Base-by-base conservation (phyloP, 2,113 vertebrate species). In the Saimiri boliviensis region DNA sequence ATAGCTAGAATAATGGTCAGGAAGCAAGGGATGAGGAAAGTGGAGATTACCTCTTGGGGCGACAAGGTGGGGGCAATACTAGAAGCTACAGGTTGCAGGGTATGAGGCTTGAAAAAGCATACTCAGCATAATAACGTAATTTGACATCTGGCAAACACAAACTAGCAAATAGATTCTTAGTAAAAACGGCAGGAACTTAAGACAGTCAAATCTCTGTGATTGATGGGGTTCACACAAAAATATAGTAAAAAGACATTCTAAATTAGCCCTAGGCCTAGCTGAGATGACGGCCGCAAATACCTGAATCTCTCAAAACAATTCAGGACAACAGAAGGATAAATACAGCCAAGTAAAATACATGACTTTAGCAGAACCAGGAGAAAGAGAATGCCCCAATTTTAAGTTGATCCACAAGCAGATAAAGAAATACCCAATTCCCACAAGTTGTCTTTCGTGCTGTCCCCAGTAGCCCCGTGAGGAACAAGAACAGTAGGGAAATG, bases 41-140 rank as follows among this genome's bases (percentile, higher is more conserved):
- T n/a, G 56, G 21, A 63, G 32, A 20, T 54, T 56, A 19, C 74
- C 10, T 68, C 40, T 30, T 70, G 27, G 25, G 25, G 27, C 6
- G 27, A 45, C 9, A 23, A n/a, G 9, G 20, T 27, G 40, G 45
- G 87, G 58, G 56, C 7, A 84, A 60, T 81, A 25, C 66, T 58
- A 49, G 63, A 74, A 52, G 68, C 54, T 80, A 54, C 19, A 32
- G 13, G 27, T 45, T 66, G 45, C 66, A 17, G 17, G 37, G 12
- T 37, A 84, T 84, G 17, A 49, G 8, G 11, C 54, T 95, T 80
- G 60, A 93, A 97, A 63, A 89, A 71, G 8, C 40, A 86, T 92
- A 52, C 45, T 76, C 4, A 74, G 11, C 40, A 49, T 70, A 21
- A 37, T 37, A 42, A 81, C 40, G 90, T 76, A 88, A 52, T 86